Percentiles rank a stretch among this genome's conserved stretches.
These are phyloP conservation scores for Microcebus griseorufus DNA, from an alignment of 2,113 vertebrate genomes.

Conservation along the genomic window DNA sequence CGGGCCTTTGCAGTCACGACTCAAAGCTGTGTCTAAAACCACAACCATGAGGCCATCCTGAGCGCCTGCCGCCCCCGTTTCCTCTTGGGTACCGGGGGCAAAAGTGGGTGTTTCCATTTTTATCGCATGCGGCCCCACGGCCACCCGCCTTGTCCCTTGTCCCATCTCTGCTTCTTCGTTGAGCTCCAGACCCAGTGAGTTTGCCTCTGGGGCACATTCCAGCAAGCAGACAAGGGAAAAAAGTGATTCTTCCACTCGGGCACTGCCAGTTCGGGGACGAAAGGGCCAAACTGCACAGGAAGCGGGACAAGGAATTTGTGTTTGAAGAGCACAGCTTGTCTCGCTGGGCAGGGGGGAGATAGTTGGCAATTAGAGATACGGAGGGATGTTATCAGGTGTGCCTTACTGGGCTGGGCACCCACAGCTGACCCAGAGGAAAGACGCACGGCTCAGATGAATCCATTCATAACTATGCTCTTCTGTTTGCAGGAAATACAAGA, in stretches of 20 bases:
- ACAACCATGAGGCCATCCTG: conserved; percentile 47
- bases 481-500: background rate
- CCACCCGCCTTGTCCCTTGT: background rate
- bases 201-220: background rate
- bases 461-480: background rate
- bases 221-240: conserved; percentile 53
- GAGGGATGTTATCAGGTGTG: background rate
- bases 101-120: conserved; percentile 55
- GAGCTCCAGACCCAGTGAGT: background rate
- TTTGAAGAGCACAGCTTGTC: conserved; percentile 22
- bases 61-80: conserved; percentile 25
- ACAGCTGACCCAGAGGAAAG: background rate
- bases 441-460: background rate
- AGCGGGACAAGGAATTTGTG: conserved; percentile 39
- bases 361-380: background rate
- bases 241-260: background rate
- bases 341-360: background rate
- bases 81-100: conserved; percentile 54
- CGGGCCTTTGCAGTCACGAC: conserved; percentile 39
- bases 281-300: conserved; percentile 47
- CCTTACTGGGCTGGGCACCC: background rate
- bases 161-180: background rate
- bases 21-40: conserved; percentile 2
- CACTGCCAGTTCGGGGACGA: conserved; percentile 18
- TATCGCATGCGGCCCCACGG: background rate